phyloP scores from a whole-genome alignment of 2,113 vertebrate genomes.

The Vicugna pacos region DNA sequence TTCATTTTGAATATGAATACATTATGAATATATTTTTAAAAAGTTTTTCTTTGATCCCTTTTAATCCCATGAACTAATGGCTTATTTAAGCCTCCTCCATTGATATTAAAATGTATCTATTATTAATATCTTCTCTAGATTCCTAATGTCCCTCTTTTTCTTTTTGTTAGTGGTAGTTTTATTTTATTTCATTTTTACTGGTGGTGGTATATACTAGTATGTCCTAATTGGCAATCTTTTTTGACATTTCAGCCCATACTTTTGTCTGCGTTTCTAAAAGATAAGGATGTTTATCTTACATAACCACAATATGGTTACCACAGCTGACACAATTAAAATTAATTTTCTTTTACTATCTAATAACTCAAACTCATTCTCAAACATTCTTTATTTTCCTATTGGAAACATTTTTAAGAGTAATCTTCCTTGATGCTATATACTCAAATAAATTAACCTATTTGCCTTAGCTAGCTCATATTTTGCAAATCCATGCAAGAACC shows the following conservation, averaged over 20 bases:
- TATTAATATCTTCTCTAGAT: not conserved
- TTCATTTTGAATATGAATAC: no score
- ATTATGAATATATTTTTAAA: no score
- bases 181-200: not conserved
- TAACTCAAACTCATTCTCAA: not conserved
- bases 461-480: not conserved
- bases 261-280: not conserved
- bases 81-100: not conserved
- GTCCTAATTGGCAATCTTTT: not conserved
- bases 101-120: not conserved
- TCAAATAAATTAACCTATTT: not conserved
- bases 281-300: not conserved
- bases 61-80: not conserved
- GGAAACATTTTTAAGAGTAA: not conserved
- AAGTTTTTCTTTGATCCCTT: not conserved
- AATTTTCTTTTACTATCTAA: not conserved
- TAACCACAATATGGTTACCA: not conserved
- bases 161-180: not conserved
- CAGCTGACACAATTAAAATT: not conserved
- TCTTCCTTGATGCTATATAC: not conserved
- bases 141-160: not conserved
- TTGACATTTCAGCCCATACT: not conserved
- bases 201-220: not conserved
- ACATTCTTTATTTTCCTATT: constrained; percentile 30
- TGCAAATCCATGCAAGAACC: not conserved